Percentiles rank a stretch among this genome's conserved stretches.
Evolutionary conservation across 64 coral and sea anemone genomes (phyloP).

Genomic region (Stichodactyla mertensii): DNA sequence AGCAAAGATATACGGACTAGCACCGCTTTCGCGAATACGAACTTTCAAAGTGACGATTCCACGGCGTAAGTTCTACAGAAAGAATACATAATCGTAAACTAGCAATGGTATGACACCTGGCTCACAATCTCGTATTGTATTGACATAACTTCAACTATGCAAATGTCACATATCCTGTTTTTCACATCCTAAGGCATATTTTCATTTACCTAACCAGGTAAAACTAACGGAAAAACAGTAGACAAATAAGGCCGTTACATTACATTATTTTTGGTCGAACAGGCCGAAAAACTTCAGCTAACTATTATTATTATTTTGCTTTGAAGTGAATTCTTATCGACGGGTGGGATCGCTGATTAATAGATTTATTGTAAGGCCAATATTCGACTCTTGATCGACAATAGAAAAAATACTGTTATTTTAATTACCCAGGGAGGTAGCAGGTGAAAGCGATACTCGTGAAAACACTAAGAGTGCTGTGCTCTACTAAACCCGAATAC

Average conservation of each 20-base stretch:
- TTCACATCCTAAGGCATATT: neutral
- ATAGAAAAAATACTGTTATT: neutral
- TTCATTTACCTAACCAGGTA: neutral
- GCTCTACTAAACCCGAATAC: neutral
- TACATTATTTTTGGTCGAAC: neutral
- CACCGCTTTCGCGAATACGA: conserved; percentile 21
- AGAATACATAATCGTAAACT: conserved; percentile 17
- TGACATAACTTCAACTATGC: conserved; percentile 16
- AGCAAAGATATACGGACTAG: conserved; percentile 49
- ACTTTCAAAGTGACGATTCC: conserved; percentile 89
- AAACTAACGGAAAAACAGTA: neutral
- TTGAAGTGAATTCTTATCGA: neutral
- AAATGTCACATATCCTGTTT: neutral
- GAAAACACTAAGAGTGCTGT: neutral
- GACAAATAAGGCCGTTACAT: neutral
- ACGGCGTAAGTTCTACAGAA: conserved; percentile 61
- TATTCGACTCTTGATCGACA: neutral
- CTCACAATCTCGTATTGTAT: neutral
- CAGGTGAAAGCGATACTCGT: neutral
- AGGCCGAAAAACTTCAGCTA: neutral
- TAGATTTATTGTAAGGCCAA: neutral
- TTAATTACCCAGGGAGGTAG: neutral
- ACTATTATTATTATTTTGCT: neutral
- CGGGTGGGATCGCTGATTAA: neutral
- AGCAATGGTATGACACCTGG: conserved; percentile 7